Base-by-base conservation (phyloP, 2,113 vertebrate species). In the Lutjanus erythropterus region DNA sequence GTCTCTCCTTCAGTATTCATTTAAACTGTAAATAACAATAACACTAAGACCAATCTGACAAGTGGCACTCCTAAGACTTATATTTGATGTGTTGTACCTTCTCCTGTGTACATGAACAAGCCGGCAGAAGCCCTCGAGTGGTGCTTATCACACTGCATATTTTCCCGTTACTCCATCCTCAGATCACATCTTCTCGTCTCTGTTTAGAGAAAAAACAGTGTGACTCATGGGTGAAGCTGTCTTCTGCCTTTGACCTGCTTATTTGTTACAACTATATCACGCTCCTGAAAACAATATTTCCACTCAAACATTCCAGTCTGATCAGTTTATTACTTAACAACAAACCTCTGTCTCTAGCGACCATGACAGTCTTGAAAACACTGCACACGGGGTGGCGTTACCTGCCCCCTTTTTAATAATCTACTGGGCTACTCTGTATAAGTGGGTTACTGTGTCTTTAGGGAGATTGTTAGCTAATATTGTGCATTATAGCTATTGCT, bases 221-320 rank as follows among this genome's bases (percentile, higher is more conserved):
- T 27, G 62, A 61, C 52, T 79, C 25, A 1, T 41, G 25, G 71
- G 71, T 72, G 35, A 41, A 73, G 49, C 46, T 71, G 15, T 37
- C 6, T 21, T 78, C 59, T 41, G 53, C 27, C 15, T 73, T 78
- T 39, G 44, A 71, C 35, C 59, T 71, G 56, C 56, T 6, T 69
- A 69, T 77, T 66, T 73, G 42, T 71, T 25, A 65, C 14, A 14
- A 49, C 2, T 21, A 72, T 18, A 55, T 53, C 37, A 70, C 66
- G 39, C 33, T 55, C 53, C 23, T 33, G 29, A 67, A 66, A 78
- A 85, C 33, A 2, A 35, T 10, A 71, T 77, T 85, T 80, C 49
- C 29, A 65, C 55, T 53, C 35, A 84, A 87, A 90, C 89, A 91
- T 94, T 92, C 92, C 91, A 88, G 47, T 80, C 58, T 53, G 44